Evolutionary conservation across 2,888 invertebrate genomes (phyloP).

Genomic region (Parasteatoda lunata): DNA sequence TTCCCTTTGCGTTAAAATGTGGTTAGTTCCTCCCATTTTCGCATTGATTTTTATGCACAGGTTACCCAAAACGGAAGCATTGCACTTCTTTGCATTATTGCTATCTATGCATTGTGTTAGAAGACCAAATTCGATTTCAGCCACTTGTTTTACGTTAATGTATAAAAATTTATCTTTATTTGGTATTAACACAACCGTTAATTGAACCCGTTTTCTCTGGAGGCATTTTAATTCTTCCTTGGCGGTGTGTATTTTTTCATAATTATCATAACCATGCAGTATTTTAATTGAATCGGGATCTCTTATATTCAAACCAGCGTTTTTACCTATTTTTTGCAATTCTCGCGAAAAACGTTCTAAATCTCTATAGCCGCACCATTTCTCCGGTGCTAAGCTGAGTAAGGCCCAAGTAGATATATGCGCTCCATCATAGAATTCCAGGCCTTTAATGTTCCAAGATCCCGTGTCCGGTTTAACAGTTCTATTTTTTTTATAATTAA

Average conservation of each 20-base stretch:
- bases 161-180: background rate
- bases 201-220: background rate
- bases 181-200: background rate
- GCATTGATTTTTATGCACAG: slow-evolving; percentile 72
- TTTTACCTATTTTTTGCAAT: background rate
- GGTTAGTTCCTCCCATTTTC: slow-evolving; percentile 74
- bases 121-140: slow-evolving; percentile 74
- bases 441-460: slow-evolving; percentile 58
- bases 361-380: no score
- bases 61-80: slow-evolving; percentile 51
- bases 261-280: background rate
- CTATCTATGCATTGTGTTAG: slow-evolving; percentile 76
- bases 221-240: slow-evolving; percentile 2
- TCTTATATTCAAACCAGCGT: background rate
- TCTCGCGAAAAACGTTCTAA: background rate
- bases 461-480: slow-evolving; percentile 50
- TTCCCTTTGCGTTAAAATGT: slow-evolving; percentile 8
- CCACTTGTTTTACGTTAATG: slow-evolving; percentile 34
- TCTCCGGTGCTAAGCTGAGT: slow-evolving; percentile 14
- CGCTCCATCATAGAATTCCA: slow-evolving; percentile 37
- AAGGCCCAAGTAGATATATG: slow-evolving; percentile 33
- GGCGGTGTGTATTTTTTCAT: background rate
- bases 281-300: background rate
- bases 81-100: slow-evolving; percentile 72
- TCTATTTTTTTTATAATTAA: slow-evolving; percentile 32